A percentile compares a stretch with the other conserved stretches of the same genome.
Evolutionary conservation across 2,888 invertebrate genomes (phyloP).

Genomic region (Silvanus unidentatus): DNA sequence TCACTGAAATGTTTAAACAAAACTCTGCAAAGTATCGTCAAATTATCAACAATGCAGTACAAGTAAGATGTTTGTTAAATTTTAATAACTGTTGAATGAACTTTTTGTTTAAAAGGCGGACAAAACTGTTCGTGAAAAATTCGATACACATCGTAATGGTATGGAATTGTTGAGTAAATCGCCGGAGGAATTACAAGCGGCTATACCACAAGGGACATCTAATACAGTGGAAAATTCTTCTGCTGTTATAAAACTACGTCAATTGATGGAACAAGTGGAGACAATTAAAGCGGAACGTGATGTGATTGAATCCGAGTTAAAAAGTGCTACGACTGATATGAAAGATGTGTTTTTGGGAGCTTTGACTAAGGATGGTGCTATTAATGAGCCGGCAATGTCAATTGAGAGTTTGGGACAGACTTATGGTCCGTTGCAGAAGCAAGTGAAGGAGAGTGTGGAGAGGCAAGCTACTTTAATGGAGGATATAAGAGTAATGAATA

Average conservation of each 20-base stretch:
- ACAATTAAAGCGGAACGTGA: constrained; percentile 84
- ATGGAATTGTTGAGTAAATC: constrained; percentile 78
- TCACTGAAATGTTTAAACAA: constrained; percentile 82
- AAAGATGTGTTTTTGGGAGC: constrained; percentile 72
- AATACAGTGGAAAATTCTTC: constrained; percentile 51
- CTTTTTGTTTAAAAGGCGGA: constrained; percentile 51
- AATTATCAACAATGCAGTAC: constrained; percentile 86
- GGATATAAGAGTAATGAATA: constrained; percentile 56
- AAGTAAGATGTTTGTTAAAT: constrained; percentile 30
- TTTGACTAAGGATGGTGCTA: constrained; percentile 68
- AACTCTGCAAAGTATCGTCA: constrained; percentile 90
- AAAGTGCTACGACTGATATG: constrained; percentile 74
- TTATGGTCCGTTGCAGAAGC: constrained; percentile 71
- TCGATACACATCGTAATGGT: constrained; percentile 66
- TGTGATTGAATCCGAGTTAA: constrained; percentile 80
- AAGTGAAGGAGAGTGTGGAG: constrained; percentile 68
- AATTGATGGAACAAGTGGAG: constrained; percentile 80
- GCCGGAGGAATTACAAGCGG: constrained; percentile 61
- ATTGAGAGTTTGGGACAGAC: constrained; percentile 66
- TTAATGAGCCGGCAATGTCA: constrained; percentile 70
- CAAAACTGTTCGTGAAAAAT: constrained; percentile 81
- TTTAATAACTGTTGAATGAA: no score
- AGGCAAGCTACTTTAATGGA: constrained; percentile 65
- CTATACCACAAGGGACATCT: constrained; percentile 61
- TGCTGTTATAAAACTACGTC: constrained; percentile 61